Percentiles rank a stretch among this genome's conserved stretches.
Conservation (phyloP, 2,888 invertebrate genomes). For the Lasioglossum malachurum region DNA sequence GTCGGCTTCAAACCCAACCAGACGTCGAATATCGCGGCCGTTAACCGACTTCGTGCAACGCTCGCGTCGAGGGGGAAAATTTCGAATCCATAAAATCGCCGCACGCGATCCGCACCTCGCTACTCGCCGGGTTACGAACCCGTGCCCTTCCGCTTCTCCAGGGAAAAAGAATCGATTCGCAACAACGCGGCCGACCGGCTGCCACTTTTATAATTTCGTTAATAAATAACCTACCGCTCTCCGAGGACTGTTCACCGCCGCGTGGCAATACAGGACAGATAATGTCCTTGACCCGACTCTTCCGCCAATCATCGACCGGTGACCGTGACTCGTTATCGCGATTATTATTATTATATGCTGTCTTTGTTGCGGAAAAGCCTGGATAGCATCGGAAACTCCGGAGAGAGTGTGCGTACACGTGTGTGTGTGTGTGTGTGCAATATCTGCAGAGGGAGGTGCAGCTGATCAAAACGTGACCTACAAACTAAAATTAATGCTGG, state of each 20-base stretch:
- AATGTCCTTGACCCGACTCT: conserved; percentile 7
- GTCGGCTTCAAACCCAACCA: background rate
- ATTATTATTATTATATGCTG: background rate
- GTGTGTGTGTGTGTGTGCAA: background rate
- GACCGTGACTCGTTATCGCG: conserved; percentile 30
- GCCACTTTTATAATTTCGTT: background rate
- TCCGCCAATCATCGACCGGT: conserved; percentile 16
- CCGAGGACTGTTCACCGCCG: background rate
- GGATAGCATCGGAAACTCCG: background rate
- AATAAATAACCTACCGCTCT: background rate
- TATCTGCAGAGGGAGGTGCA: background rate
- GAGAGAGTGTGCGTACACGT: background rate
- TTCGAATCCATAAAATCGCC: conserved; percentile 11
- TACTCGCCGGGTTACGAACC: background rate
- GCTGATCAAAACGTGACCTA: background rate
- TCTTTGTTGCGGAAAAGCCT: background rate
- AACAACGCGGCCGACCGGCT: background rate
- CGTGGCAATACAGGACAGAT: background rate
- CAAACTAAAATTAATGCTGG: conserved; percentile 1
- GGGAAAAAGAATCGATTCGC: background rate
- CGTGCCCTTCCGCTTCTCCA: background rate
- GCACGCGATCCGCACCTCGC: conserved; percentile 36
- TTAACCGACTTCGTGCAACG: background rate
- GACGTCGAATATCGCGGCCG: background rate
- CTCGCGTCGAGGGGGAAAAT: background rate